Evolutionary conservation across 1,140 invertebrate species (phyloP).

Genomic region (Panagrolaimus sp.): DNA sequence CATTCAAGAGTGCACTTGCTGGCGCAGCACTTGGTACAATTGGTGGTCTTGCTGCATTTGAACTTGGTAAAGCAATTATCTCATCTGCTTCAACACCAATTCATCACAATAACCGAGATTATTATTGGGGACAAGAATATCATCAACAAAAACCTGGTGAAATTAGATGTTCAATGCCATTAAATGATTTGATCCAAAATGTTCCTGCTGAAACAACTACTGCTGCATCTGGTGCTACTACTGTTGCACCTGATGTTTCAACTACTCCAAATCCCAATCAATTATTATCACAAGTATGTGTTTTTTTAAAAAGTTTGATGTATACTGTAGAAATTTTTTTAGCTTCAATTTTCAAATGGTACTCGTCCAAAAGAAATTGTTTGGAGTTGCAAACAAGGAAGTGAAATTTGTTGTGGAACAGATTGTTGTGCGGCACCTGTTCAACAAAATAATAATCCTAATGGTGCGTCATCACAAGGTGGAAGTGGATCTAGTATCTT

Average conservation of each 20-base stretch:
- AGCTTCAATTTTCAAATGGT: slow-evolving; percentile 43
- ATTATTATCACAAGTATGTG: slow-evolving; percentile 18
- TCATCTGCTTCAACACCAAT: slow-evolving; percentile 20
- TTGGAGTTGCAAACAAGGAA: slow-evolving; percentile 35
- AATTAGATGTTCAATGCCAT: slow-evolving; percentile 24
- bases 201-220: slow-evolving; percentile 17
- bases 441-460: slow-evolving; percentile 8
- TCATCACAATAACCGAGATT: slow-evolving; percentile 28
- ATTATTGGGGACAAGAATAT: slow-evolving; percentile 30
- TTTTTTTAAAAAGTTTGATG: background rate
- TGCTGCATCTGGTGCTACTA: background rate
- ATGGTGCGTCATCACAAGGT: slow-evolving; percentile 16
- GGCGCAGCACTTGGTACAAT: slow-evolving; percentile 31
- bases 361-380: slow-evolving; percentile 40
- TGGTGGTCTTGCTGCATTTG: slow-evolving; percentile 28
- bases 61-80: slow-evolving; percentile 31
- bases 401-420: slow-evolving; percentile 44
- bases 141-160: slow-evolving; percentile 16
- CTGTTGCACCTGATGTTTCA: slow-evolving; percentile 12
- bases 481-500: slow-evolving; percentile 8
- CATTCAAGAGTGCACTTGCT: slow-evolving; percentile 28
- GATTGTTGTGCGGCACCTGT: slow-evolving; percentile 41
- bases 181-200: slow-evolving; percentile 24
- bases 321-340: background rate
- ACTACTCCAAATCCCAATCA: slow-evolving; percentile 24